Base-by-base conservation (phyloP, 2,888 invertebrate species). In the Drosophila incognita region DNA sequence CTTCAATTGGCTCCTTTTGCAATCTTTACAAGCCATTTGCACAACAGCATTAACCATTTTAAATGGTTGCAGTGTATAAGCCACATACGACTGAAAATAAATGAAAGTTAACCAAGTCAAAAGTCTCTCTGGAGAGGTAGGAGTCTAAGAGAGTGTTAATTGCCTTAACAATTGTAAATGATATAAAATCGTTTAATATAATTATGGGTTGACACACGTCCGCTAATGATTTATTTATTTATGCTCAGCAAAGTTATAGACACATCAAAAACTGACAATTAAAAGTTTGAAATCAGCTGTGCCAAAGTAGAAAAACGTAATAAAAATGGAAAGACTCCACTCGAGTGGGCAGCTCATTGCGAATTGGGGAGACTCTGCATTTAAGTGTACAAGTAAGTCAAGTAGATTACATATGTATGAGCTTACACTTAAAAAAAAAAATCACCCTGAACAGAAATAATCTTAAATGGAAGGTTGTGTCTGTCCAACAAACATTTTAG, bases 191-290 rank as follows among this genome's bases (percentile, higher is more conserved):
- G 6, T 6, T 35, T 53, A 24, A 24, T 36, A 36, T 4, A 35
- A 36, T 54, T 24, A 36, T 18, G 18, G 24, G 2, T 54, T 36
- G n/a, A 8, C 21, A 15, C 15, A 18, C 15, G 24, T 18, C 18
- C 6, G 27, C 10, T 11, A 27, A 38, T 4, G 0, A 27, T 27
- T 27, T 54, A 27, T 56, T 38, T 56, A 36, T 27, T 27, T 24
- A 15, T 4, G 1, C 0, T 8, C 21, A 33, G 21, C 21, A 10
- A 15, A 31, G n/a, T 21, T 21, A 51, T 2, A 11, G 31, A 21
- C 4, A 35, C 8, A 21, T 15, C 15, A 10, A n/a, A n/a, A 65
- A n/a, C 27, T n/a, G 56, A 13, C 56, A 67, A 67, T 67, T 60
- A 33, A 49, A 29, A 8, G 15, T 21, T 53, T 24, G 8, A 18